Evolutionary conservation across 2,113 vertebrate genomes (phyloP).

Genomic region (Miniopterus natalensis): DNA sequence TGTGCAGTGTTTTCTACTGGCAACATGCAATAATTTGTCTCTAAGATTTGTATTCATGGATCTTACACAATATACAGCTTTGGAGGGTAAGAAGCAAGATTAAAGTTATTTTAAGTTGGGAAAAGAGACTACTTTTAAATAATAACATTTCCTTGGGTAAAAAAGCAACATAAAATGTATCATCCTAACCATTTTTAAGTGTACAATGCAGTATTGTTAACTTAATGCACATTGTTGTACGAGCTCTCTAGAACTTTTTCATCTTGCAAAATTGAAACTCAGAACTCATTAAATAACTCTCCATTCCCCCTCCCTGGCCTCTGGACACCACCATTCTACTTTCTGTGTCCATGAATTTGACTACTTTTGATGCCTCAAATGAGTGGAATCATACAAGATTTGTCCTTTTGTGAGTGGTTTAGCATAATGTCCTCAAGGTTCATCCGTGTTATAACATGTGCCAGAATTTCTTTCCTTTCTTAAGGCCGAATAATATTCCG

Average conservation of each 20-base stretch:
- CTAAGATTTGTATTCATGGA: not conserved
- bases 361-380: not conserved
- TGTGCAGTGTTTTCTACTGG: slow-evolving; percentile 61
- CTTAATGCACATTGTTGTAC: not conserved
- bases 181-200: not conserved
- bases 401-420: not conserved
- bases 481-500: not conserved
- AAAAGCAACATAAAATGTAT: not conserved
- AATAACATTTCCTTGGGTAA: not conserved
- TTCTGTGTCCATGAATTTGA: not conserved
- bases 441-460: not conserved
- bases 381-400: not conserved
- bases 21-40: not conserved
- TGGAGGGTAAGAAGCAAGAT: not conserved
- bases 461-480: not conserved
- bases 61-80: not conserved
- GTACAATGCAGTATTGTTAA: not conserved
- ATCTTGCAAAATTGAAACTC: not conserved
- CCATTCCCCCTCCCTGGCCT: not conserved
- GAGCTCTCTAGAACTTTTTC: not conserved
- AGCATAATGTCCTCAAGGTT: not conserved
- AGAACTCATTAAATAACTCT: not conserved
- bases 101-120: not conserved
- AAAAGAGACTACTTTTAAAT: not conserved
- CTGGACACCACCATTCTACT: not conserved